Percentiles rank a stretch among this genome's conserved stretches.
Evolutionary conservation across 2,888 invertebrate genomes (phyloP).

Genomic region (Anodontia alba): DNA sequence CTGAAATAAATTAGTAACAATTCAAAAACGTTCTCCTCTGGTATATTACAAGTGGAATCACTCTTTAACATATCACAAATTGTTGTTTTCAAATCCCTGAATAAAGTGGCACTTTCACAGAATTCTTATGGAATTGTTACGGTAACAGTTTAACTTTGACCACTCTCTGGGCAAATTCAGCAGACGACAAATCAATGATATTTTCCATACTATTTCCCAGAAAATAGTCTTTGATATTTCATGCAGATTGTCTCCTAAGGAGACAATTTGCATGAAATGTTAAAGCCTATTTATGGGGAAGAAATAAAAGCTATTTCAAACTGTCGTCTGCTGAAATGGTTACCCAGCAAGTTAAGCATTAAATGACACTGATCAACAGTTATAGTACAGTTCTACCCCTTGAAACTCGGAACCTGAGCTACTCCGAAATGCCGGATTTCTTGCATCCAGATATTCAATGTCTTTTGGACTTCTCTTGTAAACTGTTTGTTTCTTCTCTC

Average conservation of each 20-base stretch:
- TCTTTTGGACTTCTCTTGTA: constrained; percentile 52
- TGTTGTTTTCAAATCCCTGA: neutral
- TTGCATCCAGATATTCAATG: constrained; percentile 75
- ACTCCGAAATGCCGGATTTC: constrained; percentile 78
- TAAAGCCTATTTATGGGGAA: too few species aligned
- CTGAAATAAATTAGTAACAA: too few species aligned
- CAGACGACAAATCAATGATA: too few species aligned
- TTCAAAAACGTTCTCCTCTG: neutral
- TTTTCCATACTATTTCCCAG: too few species aligned
- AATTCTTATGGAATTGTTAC: neutral
- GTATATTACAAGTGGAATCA: constrained; percentile 8
- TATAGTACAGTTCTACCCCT: constrained; percentile 62
- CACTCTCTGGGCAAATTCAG: too few species aligned
- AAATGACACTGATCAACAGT: constrained; percentile 23
- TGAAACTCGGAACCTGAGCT: constrained; percentile 71
- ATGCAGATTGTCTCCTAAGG: too few species aligned
- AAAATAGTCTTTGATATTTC: too few species aligned
- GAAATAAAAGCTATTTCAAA: too few species aligned
- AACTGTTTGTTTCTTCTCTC: constrained; percentile 50
- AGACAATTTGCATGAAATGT: too few species aligned
- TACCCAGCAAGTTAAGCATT: too few species aligned
- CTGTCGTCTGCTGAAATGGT: too few species aligned
- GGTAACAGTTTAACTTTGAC: neutral
- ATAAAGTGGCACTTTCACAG: constrained; percentile 11
- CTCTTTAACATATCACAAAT: neutral